Conservation (phyloP, 2,888 invertebrate genomes). For the Heliothis peltigera region DNA sequence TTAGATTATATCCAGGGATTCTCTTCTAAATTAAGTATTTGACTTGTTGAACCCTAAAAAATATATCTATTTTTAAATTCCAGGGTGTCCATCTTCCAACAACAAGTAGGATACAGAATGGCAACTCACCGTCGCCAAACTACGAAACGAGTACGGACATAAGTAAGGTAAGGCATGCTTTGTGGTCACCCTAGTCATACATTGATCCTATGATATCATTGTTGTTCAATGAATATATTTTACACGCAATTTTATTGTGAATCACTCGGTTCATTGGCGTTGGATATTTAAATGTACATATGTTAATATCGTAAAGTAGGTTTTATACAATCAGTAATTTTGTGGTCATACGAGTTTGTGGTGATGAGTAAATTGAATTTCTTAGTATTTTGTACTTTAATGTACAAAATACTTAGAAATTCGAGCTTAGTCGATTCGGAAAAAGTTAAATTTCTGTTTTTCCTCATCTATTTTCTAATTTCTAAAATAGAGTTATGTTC, state of each 20-base stretch:
- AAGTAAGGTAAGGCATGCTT: conserved; percentile 63
- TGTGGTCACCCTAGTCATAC: conserved; percentile 15
- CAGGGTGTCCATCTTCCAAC: conserved; percentile 70
- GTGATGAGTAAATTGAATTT: not conserved
- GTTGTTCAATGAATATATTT: conserved; percentile 28
- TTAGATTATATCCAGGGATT: no score
- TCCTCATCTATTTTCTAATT: no score
- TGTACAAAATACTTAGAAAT: no score
- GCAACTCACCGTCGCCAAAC: conserved; percentile 61
- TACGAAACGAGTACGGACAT: conserved; percentile 67
- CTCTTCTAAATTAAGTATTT: no score
- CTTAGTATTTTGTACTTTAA: not conserved
- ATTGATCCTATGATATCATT: conserved; percentile 29
- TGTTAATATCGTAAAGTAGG: not conserved
- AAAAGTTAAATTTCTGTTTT: not conserved
- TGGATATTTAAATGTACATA: not conserved
- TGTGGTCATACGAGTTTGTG: not conserved
- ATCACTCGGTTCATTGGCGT: conserved; percentile 17
- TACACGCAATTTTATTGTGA: conserved; percentile 33
- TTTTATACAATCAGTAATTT: no score
- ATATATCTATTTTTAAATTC: conserved; percentile 26
- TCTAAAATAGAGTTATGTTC: no score
- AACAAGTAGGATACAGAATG: conserved; percentile 65
- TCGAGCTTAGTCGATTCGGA: not conserved
- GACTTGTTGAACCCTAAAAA: no score